Conservation (phyloP, 2,888 invertebrate species). For the Pyrochroa serraticornis region DNA sequence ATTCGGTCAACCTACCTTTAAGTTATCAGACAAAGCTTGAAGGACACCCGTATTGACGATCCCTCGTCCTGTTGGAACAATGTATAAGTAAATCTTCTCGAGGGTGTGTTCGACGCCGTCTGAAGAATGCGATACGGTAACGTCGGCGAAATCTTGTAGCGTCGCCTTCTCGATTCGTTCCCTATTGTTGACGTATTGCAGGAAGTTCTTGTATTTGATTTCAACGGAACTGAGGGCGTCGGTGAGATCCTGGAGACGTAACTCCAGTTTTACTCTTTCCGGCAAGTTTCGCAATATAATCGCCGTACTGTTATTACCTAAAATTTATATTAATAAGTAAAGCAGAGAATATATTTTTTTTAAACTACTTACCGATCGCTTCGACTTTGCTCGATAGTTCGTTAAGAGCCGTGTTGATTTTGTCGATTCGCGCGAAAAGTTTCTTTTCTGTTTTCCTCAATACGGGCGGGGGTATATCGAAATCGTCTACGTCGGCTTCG, state of each 20-base stretch:
- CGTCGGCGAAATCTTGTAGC: conserved; percentile 72
- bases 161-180: conserved; percentile 66
- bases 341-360: not conserved
- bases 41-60: conserved; percentile 46
- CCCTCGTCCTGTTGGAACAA: conserved; percentile 64
- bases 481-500: conserved; percentile 59
- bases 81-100: conserved; percentile 68
- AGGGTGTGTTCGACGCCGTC: conserved; percentile 69
- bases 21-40: conserved; percentile 37
- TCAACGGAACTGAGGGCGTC: conserved; percentile 66
- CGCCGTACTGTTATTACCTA: conserved; percentile 15
- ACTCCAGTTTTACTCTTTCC: conserved; percentile 57
- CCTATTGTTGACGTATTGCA: conserved; percentile 60
- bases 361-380: conserved; percentile 36
- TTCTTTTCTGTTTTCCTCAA: conserved; percentile 66
- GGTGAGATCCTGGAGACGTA: conserved; percentile 67
- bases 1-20: conserved; percentile 41
- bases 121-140: conserved; percentile 71
- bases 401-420: conserved; percentile 56
- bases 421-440: conserved; percentile 62
- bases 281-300: not conserved
- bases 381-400: conserved; percentile 51
- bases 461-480: conserved; percentile 66
- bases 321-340: not conserved
- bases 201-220: conserved; percentile 66